Evolutionary conservation across 1,140 invertebrate species (phyloP).

Genomic region (Drosophila tropicalis): DNA sequence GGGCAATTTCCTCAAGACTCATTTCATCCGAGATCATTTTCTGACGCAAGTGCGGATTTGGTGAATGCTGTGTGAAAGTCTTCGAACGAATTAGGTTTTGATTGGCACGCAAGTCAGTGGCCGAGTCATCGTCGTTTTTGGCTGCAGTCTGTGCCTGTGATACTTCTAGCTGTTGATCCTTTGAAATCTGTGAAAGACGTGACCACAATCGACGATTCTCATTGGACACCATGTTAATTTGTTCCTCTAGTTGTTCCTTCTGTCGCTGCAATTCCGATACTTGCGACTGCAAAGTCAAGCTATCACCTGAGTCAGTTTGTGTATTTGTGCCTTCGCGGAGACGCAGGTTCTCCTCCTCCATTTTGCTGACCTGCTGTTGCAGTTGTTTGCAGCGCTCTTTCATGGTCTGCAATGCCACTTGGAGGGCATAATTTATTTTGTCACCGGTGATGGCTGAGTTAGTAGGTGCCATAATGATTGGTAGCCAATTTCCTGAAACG

Average conservation of each 20-base stretch:
- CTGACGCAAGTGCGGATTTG: slow-evolving; percentile 84
- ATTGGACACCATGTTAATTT: slow-evolving; percentile 90
- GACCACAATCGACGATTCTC: slow-evolving; percentile 92
- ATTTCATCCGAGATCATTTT: slow-evolving; percentile 85
- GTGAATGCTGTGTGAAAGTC: slow-evolving; percentile 86
- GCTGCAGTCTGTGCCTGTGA: slow-evolving; percentile 26
- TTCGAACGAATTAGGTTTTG: slow-evolving; percentile 85
- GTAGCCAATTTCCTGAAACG: background rate
- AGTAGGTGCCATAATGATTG: slow-evolving; percentile 12
- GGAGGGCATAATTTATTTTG: slow-evolving; percentile 85
- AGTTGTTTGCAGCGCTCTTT: slow-evolving; percentile 90
- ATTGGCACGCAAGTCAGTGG: slow-evolving; percentile 38
- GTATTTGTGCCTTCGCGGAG: slow-evolving; percentile 83
- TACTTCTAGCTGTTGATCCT: slow-evolving; percentile 83
- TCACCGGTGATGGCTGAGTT: slow-evolving; percentile 34
- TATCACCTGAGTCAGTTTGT: slow-evolving; percentile 80
- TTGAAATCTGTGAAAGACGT: slow-evolving; percentile 87
- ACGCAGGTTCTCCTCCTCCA: slow-evolving; percentile 90
- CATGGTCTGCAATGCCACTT: slow-evolving; percentile 91
- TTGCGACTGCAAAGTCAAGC: slow-evolving; percentile 84
- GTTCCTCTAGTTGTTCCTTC: slow-evolving; percentile 89
- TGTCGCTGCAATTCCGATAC: slow-evolving; percentile 88
- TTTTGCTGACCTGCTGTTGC: slow-evolving; percentile 86
- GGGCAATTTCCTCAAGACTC: slow-evolving; percentile 90
- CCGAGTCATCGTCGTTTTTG: slow-evolving; percentile 21